Percentiles rank a stretch among this genome's conserved stretches.
Conservation (phyloP, 2,797 vertebrate genomes). For the Halcyon smyrnensis region DNA sequence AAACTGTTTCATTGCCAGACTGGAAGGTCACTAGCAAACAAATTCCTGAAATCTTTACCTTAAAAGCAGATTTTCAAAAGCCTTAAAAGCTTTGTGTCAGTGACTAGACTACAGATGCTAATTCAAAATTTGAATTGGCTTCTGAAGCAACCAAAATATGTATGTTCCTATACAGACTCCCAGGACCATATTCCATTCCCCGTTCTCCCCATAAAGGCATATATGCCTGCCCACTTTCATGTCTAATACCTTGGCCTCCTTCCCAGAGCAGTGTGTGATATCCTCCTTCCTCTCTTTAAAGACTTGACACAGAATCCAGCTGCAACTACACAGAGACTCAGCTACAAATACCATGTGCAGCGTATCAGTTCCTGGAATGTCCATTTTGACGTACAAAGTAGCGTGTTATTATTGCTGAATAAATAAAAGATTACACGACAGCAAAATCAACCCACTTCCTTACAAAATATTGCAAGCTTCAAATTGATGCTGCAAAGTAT, state of each 20-base stretch:
- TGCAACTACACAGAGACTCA: not conserved
- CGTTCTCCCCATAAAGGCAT: not conserved
- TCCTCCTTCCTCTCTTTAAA: constrained; percentile 6
- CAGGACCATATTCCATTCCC: not conserved
- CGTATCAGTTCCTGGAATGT: constrained; percentile 1
- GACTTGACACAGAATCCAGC: constrained; percentile 12
- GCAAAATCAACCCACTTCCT: not conserved
- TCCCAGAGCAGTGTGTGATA: constrained; percentile 16
- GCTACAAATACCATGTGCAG: not conserved
- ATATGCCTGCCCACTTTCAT: not conserved
- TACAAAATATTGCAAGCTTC: not conserved
- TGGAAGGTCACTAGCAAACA: not conserved
- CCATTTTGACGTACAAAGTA: constrained; percentile 19
- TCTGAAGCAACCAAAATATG: not conserved
- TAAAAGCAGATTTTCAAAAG: not conserved
- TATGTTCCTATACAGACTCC: not conserved
- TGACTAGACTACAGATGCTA: not conserved
- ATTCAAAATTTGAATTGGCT: not conserved
- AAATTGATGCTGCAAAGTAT: not conserved
- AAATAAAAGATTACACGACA: constrained; percentile 24
- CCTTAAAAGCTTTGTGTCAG: not conserved
- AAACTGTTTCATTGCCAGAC: not conserved
- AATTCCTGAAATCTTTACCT: not conserved
- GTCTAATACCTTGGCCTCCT: not conserved
- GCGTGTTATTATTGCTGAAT: not conserved